phyloP scores from a whole-genome alignment of 2,888 invertebrate genomes.

The Andrena chrysosceles region DNA sequence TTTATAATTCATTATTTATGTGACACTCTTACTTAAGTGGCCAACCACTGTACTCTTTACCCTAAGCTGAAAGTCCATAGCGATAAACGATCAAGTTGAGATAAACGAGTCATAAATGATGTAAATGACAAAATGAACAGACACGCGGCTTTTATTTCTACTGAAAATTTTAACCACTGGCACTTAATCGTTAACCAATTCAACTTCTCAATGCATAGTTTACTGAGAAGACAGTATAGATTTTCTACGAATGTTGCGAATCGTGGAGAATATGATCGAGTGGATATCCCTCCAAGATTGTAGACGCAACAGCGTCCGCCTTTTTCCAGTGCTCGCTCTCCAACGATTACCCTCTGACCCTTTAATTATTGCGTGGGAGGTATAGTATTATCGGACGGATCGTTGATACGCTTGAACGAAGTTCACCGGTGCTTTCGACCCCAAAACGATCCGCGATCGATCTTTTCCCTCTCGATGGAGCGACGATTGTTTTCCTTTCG shows the following conservation, averaged over 20 bases:
- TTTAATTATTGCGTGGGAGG: slow-evolving; percentile 57
- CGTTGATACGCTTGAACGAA: slow-evolving; percentile 57
- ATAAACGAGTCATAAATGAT: too few species aligned
- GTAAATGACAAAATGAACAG: too few species aligned
- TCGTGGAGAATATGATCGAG: background rate
- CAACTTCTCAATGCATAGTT: too few species aligned
- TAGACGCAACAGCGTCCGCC: slow-evolving; percentile 32
- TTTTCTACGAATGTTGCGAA: background rate
- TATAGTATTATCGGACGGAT: slow-evolving; percentile 38
- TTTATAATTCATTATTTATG: too few species aligned
- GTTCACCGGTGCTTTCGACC: slow-evolving; percentile 9
- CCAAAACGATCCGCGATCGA: slow-evolving; percentile 34
- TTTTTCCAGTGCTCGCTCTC: slow-evolving; percentile 34
- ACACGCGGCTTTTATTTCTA: too few species aligned
- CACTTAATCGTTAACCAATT: too few species aligned
- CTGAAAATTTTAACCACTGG: too few species aligned
- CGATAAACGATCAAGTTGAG: too few species aligned
- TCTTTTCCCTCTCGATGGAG: slow-evolving; percentile 27
- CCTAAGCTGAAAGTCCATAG: too few species aligned
- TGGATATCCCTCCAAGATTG: background rate
- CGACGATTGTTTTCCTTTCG: slow-evolving; percentile 41
- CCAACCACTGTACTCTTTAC: too few species aligned
- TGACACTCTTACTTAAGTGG: too few species aligned
- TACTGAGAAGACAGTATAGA: background rate
- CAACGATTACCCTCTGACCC: slow-evolving; percentile 57